A percentile compares a stretch with the other conserved stretches of the same genome.
These are phyloP conservation scores for Parthenolecanium corni DNA, from an alignment of 2,888 invertebrate species.

Conservation along the genomic window DNA sequence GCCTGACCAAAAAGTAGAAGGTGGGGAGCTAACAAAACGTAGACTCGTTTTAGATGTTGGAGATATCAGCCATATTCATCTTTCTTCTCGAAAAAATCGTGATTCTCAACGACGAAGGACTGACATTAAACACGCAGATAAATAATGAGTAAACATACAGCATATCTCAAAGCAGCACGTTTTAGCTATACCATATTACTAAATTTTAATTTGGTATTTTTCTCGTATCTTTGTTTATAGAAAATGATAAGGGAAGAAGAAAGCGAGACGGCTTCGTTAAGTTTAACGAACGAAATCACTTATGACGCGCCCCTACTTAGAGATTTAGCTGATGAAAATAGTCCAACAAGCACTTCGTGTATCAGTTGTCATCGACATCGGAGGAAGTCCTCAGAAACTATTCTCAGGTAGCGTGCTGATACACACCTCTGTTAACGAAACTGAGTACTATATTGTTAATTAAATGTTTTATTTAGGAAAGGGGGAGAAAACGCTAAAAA, in stretches of 20 bases:
- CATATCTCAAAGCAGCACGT: too few relatives aligned
- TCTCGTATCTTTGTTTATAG: too few relatives aligned
- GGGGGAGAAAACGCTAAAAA: neutral
- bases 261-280: neutral
- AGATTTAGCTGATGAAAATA: conserved; percentile 11
- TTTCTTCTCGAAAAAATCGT: too few relatives aligned
- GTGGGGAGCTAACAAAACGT: neutral
- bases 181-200: too few relatives aligned
- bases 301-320: conserved; percentile 13
- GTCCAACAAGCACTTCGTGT: neutral
- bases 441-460: too few relatives aligned
- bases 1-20: too few relatives aligned
- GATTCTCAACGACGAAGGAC: too few relatives aligned
- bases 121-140: too few relatives aligned
- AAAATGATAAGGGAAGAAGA: neutral
- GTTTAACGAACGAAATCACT: conserved; percentile 1
- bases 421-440: too few relatives aligned
- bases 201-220: too few relatives aligned
- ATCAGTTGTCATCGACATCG: conserved; percentile 7
- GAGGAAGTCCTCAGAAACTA: conserved; percentile 21
- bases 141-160: too few relatives aligned
- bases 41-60: neutral
- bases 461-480: neutral
- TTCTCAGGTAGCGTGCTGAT: conserved; percentile 14
- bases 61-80: neutral